Conservation (phyloP, 2,888 invertebrate species). For the Magallana nippona region DNA sequence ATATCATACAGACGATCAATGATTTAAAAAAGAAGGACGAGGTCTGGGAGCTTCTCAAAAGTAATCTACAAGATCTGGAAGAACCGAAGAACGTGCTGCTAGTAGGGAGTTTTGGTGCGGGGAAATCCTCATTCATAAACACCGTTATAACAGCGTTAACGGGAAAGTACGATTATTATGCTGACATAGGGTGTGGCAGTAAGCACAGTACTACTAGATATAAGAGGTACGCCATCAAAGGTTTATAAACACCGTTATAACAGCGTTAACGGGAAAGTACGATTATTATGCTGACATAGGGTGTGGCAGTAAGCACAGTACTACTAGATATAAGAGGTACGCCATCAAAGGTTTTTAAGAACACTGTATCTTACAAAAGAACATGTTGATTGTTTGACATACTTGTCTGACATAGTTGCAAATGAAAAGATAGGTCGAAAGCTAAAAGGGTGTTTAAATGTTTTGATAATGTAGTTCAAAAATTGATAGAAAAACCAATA, state of each 20-base stretch:
- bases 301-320: neutral
- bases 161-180: constrained; percentile 10
- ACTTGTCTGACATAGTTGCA: too few species aligned
- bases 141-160: neutral
- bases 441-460: too few species aligned
- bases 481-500: too few species aligned
- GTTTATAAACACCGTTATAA: neutral
- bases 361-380: too few species aligned
- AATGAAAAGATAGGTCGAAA: too few species aligned
- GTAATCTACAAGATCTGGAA: neutral
- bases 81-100: constrained; percentile 6
- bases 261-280: neutral
- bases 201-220: neutral
- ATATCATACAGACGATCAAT: too few species aligned
- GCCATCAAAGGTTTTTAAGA: neutral
- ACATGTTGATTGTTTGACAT: too few species aligned
- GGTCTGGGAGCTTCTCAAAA: neutral
- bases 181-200: neutral
- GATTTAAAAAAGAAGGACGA: neutral
- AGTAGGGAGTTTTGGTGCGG: neutral
- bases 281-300: constrained; percentile 5
- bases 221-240: neutral
- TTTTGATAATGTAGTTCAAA: too few species aligned
- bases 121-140: constrained; percentile 19
- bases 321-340: neutral